Conservation (phyloP, 1,140 invertebrate species). For the Macrostomum lignano region DNA sequence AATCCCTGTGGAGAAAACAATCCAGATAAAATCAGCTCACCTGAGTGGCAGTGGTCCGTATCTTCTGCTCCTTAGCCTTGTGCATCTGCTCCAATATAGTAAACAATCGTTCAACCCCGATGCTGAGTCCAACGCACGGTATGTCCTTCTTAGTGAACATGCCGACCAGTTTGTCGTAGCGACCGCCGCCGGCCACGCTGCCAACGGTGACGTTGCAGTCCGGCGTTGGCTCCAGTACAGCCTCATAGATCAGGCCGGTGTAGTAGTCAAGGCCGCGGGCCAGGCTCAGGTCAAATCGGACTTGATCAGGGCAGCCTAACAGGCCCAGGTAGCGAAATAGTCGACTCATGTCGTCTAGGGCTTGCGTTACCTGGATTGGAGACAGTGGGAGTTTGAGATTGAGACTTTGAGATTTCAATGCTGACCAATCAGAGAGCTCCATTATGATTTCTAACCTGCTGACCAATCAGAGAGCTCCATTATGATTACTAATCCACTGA, state of each 20-base stretch:
- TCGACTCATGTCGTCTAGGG: constrained; percentile 44
- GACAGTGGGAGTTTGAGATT: no score
- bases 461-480: no score
- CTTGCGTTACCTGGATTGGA: no score
- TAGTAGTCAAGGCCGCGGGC: constrained; percentile 96
- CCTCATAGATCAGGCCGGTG: constrained; percentile 93
- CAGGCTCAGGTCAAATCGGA: constrained; percentile 63
- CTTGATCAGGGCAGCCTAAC: constrained; percentile 35
- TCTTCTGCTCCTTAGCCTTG: constrained; percentile 23
- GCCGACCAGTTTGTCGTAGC: constrained; percentile 85
- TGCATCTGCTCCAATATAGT: constrained; percentile 53
- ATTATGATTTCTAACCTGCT: no score
- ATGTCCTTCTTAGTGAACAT: constrained; percentile 57
- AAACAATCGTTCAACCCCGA: constrained; percentile 84
- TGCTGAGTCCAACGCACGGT: constrained; percentile 81
- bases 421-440: no score
- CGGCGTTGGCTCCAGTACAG: constrained; percentile 34
- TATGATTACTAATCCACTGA: no score
- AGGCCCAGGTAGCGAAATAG: constrained; percentile 56
- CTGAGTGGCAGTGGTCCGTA: no score
- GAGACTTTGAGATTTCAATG: no score
- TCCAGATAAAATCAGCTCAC: no score
- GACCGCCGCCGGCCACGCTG: constrained; percentile 78
- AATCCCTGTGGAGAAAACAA: no score
- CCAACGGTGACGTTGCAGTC: constrained; percentile 41